Evolutionary conservation across 2,888 invertebrate species (phyloP), one percentile per base, ranked within the genome.

Genomic region (Elysia crispata): DNA sequence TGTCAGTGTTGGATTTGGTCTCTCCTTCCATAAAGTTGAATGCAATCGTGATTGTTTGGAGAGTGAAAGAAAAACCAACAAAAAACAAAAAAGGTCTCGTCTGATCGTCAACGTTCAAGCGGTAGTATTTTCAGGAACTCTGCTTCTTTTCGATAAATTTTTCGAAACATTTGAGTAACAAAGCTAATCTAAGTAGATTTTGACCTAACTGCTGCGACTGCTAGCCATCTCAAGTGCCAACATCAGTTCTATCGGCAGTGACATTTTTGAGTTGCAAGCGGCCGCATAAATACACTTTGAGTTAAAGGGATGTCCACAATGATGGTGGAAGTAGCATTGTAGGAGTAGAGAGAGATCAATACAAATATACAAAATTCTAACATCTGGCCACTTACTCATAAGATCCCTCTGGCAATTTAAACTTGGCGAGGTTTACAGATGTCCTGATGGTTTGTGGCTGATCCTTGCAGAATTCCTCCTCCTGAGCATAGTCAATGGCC

Each of bases 311-410:
- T 92, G 87, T 94, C 94, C 25, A 94, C 94, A 49, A 94, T 93
- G 73, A 94, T 93, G 28, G 94, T 94, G 13, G 94, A 94, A 3
- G 93, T 93, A 31, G 93, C 92, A 81, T 93, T 93, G 89, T 94
- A 94, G 1, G 94, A 93, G 90, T 94, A 94, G 33, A 94, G 92
- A 28, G 94, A 92, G 69, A 94, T 90, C 20, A 94, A n/a, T n/a
- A n/a, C n/a, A n/a, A n/a, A n/a, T n/a, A n/a, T n/a, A n/a, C n/a
- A n/a, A n/a, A n/a, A n/a, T n/a, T n/a, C n/a, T n/a, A n/a, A n/a
- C 54, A 54, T 13, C 54, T 30, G 25, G 5, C 23, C 28, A 85
- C 88, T 86, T 84, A 91, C 91, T 78, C 76, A 75, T 88, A 88
- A 20, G 89, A 86, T 11, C 87, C 90, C n/a, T 85, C 83, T 25